These are phyloP conservation scores for Lasius fuliginosus DNA, from an alignment of 2,888 invertebrate genomes.

Conservation along the genomic window DNA sequence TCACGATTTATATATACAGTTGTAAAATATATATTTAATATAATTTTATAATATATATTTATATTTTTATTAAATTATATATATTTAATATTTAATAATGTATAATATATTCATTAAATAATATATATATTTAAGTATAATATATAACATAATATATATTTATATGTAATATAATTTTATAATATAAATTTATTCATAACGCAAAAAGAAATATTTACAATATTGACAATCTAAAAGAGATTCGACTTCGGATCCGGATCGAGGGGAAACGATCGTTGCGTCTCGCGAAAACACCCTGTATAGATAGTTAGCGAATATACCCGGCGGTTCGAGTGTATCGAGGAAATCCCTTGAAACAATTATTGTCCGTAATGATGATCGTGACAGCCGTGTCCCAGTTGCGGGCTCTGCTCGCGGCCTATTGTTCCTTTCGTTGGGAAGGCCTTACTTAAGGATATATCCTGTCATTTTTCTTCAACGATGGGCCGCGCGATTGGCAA, in stretches of 20 bases:
- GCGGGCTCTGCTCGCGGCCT: constrained; percentile 31
- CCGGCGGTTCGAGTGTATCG: constrained; percentile 15
- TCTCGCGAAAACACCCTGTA: background rate
- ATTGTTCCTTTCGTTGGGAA: constrained; percentile 56
- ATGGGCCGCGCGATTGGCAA: constrained; percentile 25
- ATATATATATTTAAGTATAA: too few relatives aligned
- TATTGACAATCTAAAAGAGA: background rate
- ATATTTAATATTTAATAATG: too few relatives aligned
- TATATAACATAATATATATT: too few relatives aligned
- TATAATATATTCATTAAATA: background rate
- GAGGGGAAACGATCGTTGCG: background rate
- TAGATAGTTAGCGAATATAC: constrained; percentile 36
- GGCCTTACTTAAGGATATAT: constrained; percentile 66
- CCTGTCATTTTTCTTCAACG: constrained; percentile 48
- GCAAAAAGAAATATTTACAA: background rate
- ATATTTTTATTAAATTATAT: too few relatives aligned
- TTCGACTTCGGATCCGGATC: too few relatives aligned
- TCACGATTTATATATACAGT: too few relatives aligned
- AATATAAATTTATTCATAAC: background rate
- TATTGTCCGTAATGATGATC: constrained; percentile 42
- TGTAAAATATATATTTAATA: background rate
- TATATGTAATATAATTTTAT: background rate
- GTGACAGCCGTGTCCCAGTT: constrained; percentile 61
- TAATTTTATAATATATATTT: too few relatives aligned
- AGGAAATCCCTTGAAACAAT: constrained; percentile 59